Conservation (phyloP, 1,140 invertebrate genomes). For the Muscidifurax raptorellus region DNA sequence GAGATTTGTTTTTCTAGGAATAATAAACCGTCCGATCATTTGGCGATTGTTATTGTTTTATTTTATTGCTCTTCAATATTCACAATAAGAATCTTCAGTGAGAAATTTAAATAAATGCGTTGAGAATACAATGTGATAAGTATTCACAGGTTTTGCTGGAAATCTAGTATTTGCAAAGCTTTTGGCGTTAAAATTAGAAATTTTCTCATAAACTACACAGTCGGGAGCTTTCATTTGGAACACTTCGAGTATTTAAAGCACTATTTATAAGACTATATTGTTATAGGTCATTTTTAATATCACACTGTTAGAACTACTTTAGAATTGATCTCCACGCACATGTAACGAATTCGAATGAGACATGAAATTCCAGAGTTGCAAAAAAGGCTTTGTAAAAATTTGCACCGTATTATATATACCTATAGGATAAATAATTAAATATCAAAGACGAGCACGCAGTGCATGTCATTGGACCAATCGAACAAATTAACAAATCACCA, state of each 20-base stretch:
- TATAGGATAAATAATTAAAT: too few relatives aligned
- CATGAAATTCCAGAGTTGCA: too few relatives aligned
- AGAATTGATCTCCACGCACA: not conserved
- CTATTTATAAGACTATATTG: not conserved
- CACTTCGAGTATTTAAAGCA: not conserved
- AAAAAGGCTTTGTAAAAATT: too few relatives aligned
- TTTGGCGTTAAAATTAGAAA: not conserved
- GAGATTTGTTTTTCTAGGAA: not conserved
- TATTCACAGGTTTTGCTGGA: not conserved
- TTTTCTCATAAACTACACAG: not conserved
- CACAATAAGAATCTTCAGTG: not conserved
- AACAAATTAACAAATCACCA: too few relatives aligned
- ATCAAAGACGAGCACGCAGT: too few relatives aligned
- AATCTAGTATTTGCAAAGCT: not conserved
- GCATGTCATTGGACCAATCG: too few relatives aligned
- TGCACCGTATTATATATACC: too few relatives aligned
- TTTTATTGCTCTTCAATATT: not conserved
- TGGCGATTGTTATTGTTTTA: not conserved
- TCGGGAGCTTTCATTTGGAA: not conserved
- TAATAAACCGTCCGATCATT: not conserved
- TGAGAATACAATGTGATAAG: not conserved
- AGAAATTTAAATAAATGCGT: not conserved
- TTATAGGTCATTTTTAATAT: not conserved
- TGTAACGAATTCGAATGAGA: too few relatives aligned
- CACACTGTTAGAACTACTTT: not conserved